Base-by-base conservation (phyloP, 37 sponge, comb jelly and placozoan species). In the Dysidea cf. avara region DNA sequence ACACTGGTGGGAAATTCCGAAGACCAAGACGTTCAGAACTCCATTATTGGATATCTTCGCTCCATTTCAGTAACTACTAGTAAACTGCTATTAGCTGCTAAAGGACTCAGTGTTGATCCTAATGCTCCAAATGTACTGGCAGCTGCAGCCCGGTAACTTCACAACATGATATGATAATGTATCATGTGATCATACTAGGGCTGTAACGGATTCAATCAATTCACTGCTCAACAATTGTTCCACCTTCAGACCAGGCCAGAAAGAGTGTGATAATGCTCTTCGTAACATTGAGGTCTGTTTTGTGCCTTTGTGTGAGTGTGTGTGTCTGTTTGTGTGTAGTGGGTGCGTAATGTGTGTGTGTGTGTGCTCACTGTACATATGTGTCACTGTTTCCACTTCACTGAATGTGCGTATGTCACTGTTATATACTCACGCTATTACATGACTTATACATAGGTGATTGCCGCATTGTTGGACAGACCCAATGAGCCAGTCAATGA, bases 151-250 rank as follows among this genome's bases (percentile, higher is more conserved):
- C 49, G 46, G 46, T 43, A 9, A 5, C 46, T 5, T 9, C 46
- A 43, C 9, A 12, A 43, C 46, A 12, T 12, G 5, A 43, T 43
- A 43, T 43, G 9, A 9, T 12, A 12, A 12, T 43, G 46, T 5
- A 43, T 43, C 46, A 43, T 43, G 46, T 43, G 46, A 43, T 43
- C 46, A 12, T 9, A 12, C 9, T 55, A 57, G 87, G 60, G 64
- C 83, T 32, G 95, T 97, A 11, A 94, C 99, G 1, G 99, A 97
- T 53, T 81, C 91, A 54, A 97, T 97, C 79, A 94, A 97, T 81
- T 66, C 83, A 53, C 85, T 97, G 34, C 67, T 97, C 60, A 81
- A 91, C 73, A 75, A 90, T 37, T 97, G 92, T 64, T 87, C 99
- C n/a, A 57, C 75, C 2, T 32, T 74, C 35, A 39, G 53, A 25